Conservation (phyloP, 2,888 invertebrate species). For the Nomada ferruginata region DNA sequence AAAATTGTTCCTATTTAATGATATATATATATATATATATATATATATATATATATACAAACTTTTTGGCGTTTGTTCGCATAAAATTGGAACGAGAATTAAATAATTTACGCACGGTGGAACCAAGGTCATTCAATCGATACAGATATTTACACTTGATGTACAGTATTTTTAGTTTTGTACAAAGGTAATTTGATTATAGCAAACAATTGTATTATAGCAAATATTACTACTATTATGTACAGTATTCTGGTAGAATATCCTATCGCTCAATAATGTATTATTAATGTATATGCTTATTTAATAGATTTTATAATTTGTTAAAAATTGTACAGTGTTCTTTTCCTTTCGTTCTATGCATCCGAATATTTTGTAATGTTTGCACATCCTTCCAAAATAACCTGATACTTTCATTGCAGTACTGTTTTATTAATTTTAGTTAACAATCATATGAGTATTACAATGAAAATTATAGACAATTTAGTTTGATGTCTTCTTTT, state of each 20-base stretch:
- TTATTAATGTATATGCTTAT: slow-evolving; percentile 70
- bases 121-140: slow-evolving; percentile 34
- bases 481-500: slow-evolving; percentile 57
- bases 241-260: slow-evolving; percentile 66
- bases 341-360: slow-evolving; percentile 19
- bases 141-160: slow-evolving; percentile 47
- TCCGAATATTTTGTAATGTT: slow-evolving; percentile 31
- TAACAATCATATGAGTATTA: slow-evolving; percentile 79
- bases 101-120: slow-evolving; percentile 32
- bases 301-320: slow-evolving; percentile 69
- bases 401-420: slow-evolving; percentile 48
- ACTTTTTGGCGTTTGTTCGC: slow-evolving; percentile 14
- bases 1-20: slow-evolving; percentile 43
- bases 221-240: slow-evolving; percentile 60
- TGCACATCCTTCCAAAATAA: slow-evolving; percentile 44
- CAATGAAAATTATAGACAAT: slow-evolving; percentile 76
- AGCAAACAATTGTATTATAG: slow-evolving; percentile 50
- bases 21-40: slow-evolving; percentile 15
- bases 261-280: slow-evolving; percentile 59
- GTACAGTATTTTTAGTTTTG: slow-evolving; percentile 58
- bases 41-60: slow-evolving; percentile 3
- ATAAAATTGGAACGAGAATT: slow-evolving; percentile 14
- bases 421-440: slow-evolving; percentile 75
- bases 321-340: slow-evolving; percentile 40
- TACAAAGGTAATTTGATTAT: slow-evolving; percentile 52